Percentiles rank a stretch among this genome's conserved stretches.
These are phyloP conservation scores for Rhinichthys osculus DNA, from an alignment of 2,797 vertebrate genomes.

Conservation along the genomic window DNA sequence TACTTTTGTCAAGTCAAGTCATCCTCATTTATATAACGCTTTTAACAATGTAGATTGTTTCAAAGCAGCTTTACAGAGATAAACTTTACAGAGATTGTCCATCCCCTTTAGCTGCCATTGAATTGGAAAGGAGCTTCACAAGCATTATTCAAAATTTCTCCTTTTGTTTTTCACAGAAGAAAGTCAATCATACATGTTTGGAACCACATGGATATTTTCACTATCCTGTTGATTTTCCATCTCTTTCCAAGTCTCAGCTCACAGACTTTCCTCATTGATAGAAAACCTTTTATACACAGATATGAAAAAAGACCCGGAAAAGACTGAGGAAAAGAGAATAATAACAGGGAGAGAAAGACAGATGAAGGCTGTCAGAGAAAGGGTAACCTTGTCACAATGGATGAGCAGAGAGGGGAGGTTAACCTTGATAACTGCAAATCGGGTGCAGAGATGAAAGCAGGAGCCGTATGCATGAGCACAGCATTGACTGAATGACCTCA, in stretches of 20 bases:
- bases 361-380: slow-evolving; percentile 14
- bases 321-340: neutral
- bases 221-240: too few species aligned
- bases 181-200: neutral
- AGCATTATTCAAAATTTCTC: neutral
- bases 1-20: neutral
- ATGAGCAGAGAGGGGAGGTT: slow-evolving; percentile 20
- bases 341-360: neutral
- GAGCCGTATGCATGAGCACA: slow-evolving; percentile 11
- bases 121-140: neutral
- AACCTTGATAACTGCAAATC: slow-evolving; percentile 37
- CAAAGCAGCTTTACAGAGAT: too few species aligned
- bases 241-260: neutral
- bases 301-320: neutral
- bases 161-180: too few species aligned
- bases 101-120: neutral
- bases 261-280: neutral
- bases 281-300: neutral
- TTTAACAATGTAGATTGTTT: too few species aligned
- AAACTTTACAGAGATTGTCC: neutral
- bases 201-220: neutral
- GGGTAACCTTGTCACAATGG: slow-evolving; percentile 41
- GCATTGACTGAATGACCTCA: slow-evolving; percentile 40
- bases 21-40: too few species aligned
- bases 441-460: neutral